Evolutionary conservation across 1,140 invertebrate species (phyloP).

Genomic region (Reticulitermes speratus): DNA sequence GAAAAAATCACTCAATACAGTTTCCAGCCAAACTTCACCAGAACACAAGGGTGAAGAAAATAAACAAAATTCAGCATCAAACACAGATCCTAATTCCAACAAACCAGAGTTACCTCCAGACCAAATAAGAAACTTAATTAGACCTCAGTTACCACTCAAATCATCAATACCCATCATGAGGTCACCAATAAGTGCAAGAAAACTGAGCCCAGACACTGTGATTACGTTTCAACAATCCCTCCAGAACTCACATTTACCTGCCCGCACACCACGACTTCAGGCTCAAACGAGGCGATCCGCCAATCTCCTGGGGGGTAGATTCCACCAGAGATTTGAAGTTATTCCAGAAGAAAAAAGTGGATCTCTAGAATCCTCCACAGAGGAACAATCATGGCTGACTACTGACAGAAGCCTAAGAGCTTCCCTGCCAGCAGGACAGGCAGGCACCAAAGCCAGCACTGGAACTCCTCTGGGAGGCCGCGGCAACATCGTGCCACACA

Average conservation of each 20-base stretch:
- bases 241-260: not conserved
- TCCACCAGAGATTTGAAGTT: constrained; percentile 46
- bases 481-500: not conserved
- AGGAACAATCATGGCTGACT: constrained; percentile 36
- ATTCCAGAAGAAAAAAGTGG: constrained; percentile 54
- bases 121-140: not conserved
- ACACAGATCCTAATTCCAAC: not conserved
- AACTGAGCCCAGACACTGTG: not conserved
- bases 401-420: not conserved
- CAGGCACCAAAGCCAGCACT: not conserved
- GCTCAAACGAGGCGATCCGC: not conserved
- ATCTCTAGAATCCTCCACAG: constrained; percentile 49
- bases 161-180: not conserved
- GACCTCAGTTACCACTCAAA: not conserved
- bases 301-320: not conserved
- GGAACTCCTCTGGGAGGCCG: not conserved
- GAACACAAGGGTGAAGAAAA: not conserved
- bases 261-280: not conserved
- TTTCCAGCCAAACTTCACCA: constrained; percentile 9
- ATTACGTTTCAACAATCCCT: not conserved
- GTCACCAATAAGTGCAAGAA: not conserved
- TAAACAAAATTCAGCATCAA: not conserved
- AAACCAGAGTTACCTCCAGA: not conserved
- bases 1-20: not conserved
- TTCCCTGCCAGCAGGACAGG: not conserved